Evolutionary conservation across 2,113 vertebrate genomes (phyloP).

Genomic region (Heloderma charlesbogerti): DNA sequence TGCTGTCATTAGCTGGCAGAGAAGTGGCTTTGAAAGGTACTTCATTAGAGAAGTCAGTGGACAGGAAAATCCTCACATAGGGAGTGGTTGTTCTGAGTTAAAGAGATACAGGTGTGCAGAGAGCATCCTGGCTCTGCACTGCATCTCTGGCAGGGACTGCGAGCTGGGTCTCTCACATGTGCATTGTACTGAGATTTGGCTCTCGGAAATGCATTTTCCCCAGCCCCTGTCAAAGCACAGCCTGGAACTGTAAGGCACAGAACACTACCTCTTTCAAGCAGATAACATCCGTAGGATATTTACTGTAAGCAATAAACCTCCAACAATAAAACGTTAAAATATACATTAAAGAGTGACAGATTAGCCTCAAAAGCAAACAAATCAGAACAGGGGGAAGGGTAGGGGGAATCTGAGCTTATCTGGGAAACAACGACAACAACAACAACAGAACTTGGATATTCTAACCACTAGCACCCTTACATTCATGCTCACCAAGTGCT

Average conservation of each 20-base stretch:
- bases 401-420: not conserved
- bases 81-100: conserved; percentile 12
- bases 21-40: not conserved
- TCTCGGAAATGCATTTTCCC: not conserved
- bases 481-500: not conserved
- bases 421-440: not conserved
- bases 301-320: not conserved
- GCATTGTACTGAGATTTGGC: not conserved
- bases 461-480: not conserved
- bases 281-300: not conserved
- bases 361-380: not conserved
- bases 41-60: conserved; percentile 37
- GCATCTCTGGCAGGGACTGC: not conserved
- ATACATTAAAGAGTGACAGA: not conserved
- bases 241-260: not conserved
- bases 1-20: conserved; percentile 14
- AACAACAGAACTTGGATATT: not conserved
- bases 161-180: not conserved
- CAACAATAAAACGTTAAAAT: not conserved
- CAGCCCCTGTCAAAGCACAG: not conserved
- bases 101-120: not conserved
- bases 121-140: not conserved
- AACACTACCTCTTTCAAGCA: not conserved
- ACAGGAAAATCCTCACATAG: conserved; percentile 22
- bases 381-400: too few species aligned